Evolutionary conservation across 2,113 vertebrate species (phyloP), one percentile per base, ranked within the genome.

Genomic region (Anolis carolinensis): DNA sequence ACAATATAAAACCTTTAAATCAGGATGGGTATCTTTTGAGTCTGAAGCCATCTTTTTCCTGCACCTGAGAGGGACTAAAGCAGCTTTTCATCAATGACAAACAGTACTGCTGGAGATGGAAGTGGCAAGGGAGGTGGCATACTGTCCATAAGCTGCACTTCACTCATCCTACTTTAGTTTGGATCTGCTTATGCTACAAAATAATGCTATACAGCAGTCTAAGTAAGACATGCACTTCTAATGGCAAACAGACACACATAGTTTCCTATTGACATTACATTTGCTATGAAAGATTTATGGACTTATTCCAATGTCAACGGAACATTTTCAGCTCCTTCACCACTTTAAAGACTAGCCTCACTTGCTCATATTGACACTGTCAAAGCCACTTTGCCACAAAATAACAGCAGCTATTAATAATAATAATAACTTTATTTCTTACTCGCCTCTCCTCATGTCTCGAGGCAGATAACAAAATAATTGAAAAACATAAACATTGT

Each of bases 211-310:
- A n/a, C 27, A 65, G 65, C 27, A 48, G 71, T 65, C 59, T 48
- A 34, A 85, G 32, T 18, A 32, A 55, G 27, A 62, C 65, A 68
- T 23, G 25, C 4, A 25, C 74, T 9, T 36, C 48, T 34, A 21
- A 2, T 7, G 32, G 36, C 65, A 70, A 32, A 25, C 2, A 23
- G 30, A 0, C 0, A 6, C 0, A 0, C 59, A 78, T 23, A 0
- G 0, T 32, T 21, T 55, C 32, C 44, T 79, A 55, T 2, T 63
- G 68, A 71, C 76, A 23, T 36, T 11, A 52, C 2, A 77, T 59
- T 23, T 18, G 3, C 0, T 36, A 77, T 7, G 34, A 81, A 85
- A 68, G 8, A 83, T n/a, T 30, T 52, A 79, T 0, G 3, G 79
- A 79, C 21, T 50, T 27, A 50, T 32, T 20, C 21, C 32, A 79